These are phyloP conservation scores for Lucilia cuprina DNA, from an alignment of 1,140 invertebrate species.

Conservation along the genomic window DNA sequence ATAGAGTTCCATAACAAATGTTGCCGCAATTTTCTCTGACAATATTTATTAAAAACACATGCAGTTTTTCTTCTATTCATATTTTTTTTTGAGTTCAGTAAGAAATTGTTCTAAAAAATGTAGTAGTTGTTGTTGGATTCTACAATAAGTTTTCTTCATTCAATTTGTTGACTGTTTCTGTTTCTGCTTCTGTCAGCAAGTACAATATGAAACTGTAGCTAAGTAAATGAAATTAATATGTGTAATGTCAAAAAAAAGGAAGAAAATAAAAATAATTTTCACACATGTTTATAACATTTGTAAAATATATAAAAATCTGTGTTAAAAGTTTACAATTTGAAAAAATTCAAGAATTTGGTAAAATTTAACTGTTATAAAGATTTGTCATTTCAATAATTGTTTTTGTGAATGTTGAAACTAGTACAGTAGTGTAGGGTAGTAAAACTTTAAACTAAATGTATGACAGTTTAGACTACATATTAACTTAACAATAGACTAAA, in stretches of 20 bases:
- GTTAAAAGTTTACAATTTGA: too few relatives aligned
- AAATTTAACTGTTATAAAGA: too few relatives aligned
- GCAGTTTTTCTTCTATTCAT: not conserved
- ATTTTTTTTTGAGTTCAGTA: not conserved
- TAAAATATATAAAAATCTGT: not conserved
- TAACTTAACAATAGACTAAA: too few relatives aligned
- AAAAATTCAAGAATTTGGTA: too few relatives aligned
- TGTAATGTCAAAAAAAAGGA: not conserved
- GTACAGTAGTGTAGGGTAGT: too few relatives aligned
- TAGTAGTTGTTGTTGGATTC: not conserved
- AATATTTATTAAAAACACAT: conserved; percentile 9
- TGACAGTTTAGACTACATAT: too few relatives aligned
- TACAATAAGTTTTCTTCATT: too few relatives aligned
- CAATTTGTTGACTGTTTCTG: not conserved
- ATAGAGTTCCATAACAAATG: not conserved
- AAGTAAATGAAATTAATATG: not conserved
- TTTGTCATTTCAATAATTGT: too few relatives aligned
- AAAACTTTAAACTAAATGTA: too few relatives aligned
- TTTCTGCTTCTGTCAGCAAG: not conserved
- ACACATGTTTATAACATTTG: not conserved
- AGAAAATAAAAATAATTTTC: not conserved
- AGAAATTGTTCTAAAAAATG: not conserved
- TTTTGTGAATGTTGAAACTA: too few relatives aligned
- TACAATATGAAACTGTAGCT: not conserved
- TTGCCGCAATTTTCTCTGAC: conserved; percentile 12